Evolutionary conservation across 2,888 invertebrate genomes (phyloP), one percentile per base, ranked within the genome.

Genomic region (Papilio gigon): DNA sequence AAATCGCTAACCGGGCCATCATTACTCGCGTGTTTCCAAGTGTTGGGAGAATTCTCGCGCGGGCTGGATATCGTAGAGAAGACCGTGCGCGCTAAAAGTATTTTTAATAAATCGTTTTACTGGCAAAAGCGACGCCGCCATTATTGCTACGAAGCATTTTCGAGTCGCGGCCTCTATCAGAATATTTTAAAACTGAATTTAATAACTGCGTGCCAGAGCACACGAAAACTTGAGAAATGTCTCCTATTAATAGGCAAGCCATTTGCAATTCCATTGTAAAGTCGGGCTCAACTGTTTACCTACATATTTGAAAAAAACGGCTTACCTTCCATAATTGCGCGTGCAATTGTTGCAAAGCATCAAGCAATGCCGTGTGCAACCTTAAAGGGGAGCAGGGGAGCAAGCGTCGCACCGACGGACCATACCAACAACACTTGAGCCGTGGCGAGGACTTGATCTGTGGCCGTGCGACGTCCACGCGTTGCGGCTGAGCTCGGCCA

Each of bases 21-120:
- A n/a, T n/a, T n/a, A n/a, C n/a, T n/a, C n/a, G n/a, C n/a, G 14
- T 12, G 14, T 37, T 14, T n/a, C 12, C 4, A n/a, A 14, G 14
- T 12, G n/a, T 40, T n/a, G n/a, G 1, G 40, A 40, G 2, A n/a
- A 40, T 40, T 6, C 5, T 40, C 1, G 5, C 22, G 22, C 22
- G 9, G 74, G 77, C 76, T 11, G 22, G 11, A 4, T 22, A 47
- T 20, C 11, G 20, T 8, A 44, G 44, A 0, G 20, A 47, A 22
- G 44, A 47, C 20, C 44, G 44, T 8, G 44, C 58, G 33, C 20
- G 58, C 33, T 25, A 8, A 53, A 56, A 62, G 42, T 62, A 67
- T 67, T 40, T 40, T 11, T 33, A 62, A 67, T 67, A 61, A 42
- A 14, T 50, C 50, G 42, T 20, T 53, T 53, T 66, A 59, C 47